Evolutionary conservation across 2,888 invertebrate genomes (phyloP).

Genomic region (Exephanes ischioxanthus): DNA sequence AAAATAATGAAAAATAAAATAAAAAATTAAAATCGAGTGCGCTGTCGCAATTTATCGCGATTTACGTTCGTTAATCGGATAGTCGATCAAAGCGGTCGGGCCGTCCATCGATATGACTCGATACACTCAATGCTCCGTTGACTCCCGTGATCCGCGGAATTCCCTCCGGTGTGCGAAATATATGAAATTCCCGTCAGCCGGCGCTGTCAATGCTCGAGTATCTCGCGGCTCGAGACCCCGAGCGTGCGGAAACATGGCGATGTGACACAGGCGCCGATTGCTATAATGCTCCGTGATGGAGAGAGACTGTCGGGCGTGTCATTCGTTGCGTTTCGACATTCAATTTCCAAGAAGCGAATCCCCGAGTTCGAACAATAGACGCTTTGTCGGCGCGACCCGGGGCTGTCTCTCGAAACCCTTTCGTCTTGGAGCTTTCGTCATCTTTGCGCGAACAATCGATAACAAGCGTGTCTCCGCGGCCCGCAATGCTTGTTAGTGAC

Average conservation of each 20-base stretch:
- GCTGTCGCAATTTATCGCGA: too few relatives aligned
- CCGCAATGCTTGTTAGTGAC: constrained; percentile 6
- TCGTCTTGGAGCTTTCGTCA: constrained; percentile 25
- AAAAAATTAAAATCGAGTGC: background rate
- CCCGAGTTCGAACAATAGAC: constrained; percentile 36
- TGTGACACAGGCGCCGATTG: constrained; percentile 1
- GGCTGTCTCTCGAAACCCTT: constrained; percentile 20
- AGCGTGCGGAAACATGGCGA: constrained; percentile 24
- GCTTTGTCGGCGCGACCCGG: constrained; percentile 45
- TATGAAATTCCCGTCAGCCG: constrained; percentile 27
- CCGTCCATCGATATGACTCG: background rate
- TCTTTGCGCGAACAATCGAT: constrained; percentile 31
- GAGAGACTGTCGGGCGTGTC: constrained; percentile 13
- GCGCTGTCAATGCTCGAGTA: constrained; percentile 9
- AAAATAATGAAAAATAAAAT: background rate
- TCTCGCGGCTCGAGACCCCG: constrained; percentile 3
- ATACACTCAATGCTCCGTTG: background rate
- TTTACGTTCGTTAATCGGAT: background rate
- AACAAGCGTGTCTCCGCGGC: constrained; percentile 14
- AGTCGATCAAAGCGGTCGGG: constrained; percentile 9
- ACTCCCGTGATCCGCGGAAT: constrained; percentile 17
- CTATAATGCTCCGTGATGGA: constrained; percentile 7
- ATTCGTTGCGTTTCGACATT: constrained; percentile 47
- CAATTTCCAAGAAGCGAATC: constrained; percentile 38
- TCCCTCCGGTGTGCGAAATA: constrained; percentile 47